phyloP scores from a whole-genome alignment of 2,888 invertebrate species.

The Rhagophthalmus giganteus region DNA sequence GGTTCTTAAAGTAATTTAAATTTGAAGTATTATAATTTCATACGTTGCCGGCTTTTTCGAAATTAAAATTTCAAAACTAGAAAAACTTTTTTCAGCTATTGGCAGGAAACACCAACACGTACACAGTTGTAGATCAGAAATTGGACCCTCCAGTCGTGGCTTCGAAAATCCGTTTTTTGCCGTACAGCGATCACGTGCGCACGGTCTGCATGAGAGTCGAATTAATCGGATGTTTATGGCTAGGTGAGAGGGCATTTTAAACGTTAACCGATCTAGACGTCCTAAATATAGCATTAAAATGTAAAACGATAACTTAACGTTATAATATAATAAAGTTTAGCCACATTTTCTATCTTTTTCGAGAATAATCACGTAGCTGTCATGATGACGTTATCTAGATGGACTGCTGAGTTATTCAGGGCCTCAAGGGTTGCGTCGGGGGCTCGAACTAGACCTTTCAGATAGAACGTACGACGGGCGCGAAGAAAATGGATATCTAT shows the following conservation, averaged over 20 bases:
- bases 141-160: conserved; percentile 78
- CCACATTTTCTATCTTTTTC: conserved; percentile 8
- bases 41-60: too few relatives aligned
- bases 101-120: conserved; percentile 78
- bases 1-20: too few relatives aligned
- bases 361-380: conserved; percentile 18
- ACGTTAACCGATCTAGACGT: too few relatives aligned
- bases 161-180: conserved; percentile 75
- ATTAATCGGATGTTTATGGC: conserved; percentile 77
- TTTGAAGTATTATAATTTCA: too few relatives aligned
- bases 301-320: not conserved
- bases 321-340: not conserved
- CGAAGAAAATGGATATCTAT: conserved; percentile 64
- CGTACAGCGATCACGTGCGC: conserved; percentile 74
- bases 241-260: conserved; percentile 70
- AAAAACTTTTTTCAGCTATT: conserved; percentile 68
- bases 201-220: conserved; percentile 83
- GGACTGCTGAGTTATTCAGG: conserved; percentile 78
- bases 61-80: not conserved
- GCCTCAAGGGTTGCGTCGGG: conserved; percentile 72
- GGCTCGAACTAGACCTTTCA: conserved; percentile 73
- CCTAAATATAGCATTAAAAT: too few relatives aligned
- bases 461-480: conserved; percentile 80
- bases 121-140: conserved; percentile 71
- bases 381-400: conserved; percentile 59